phyloP scores from a whole-genome alignment of 2,888 invertebrate genomes.

The Perizoma flavofasciatum region DNA sequence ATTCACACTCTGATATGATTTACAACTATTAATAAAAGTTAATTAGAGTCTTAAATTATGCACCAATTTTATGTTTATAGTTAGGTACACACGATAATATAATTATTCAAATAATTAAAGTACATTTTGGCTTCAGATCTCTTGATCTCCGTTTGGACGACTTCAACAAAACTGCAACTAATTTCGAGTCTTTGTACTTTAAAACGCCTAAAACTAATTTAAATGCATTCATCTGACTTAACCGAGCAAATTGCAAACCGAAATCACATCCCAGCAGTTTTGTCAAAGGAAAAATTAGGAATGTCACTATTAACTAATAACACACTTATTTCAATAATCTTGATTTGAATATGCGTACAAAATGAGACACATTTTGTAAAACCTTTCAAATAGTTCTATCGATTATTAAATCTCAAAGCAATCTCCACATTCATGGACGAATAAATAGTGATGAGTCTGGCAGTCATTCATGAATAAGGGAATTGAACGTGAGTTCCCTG shows the following conservation, averaged over 20 bases:
- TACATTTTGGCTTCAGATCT: conserved; percentile 69
- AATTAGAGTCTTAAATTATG: conserved; percentile 59
- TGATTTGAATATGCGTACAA: conserved; percentile 31
- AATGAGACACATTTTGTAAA: conserved; percentile 38
- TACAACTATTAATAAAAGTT: conserved; percentile 39
- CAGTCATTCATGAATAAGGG: conserved; percentile 53
- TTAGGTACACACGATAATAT: conserved; percentile 44
- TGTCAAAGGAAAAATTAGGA: conserved; percentile 60
- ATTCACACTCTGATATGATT: conserved; percentile 55
- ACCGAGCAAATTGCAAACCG: conserved; percentile 55
- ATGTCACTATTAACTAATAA: conserved; percentile 60
- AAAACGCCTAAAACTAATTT: conserved; percentile 70
- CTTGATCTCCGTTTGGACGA: conserved; percentile 39
- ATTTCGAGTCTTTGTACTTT: conserved; percentile 76
- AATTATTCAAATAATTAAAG: conserved; percentile 47
- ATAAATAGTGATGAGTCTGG: conserved; percentile 39
- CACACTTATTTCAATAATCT: conserved; percentile 27
- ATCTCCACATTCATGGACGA: conserved; percentile 54
- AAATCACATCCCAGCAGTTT: conserved; percentile 51
- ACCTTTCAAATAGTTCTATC: conserved; percentile 41
- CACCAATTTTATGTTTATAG: conserved; percentile 53
- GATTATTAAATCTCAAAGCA: conserved; percentile 39
- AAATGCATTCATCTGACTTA: conserved; percentile 75
- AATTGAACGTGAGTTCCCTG: conserved; percentile 31
- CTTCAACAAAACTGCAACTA: conserved; percentile 59